Evolutionary conservation across 2,888 invertebrate genomes (phyloP).

Genomic region (Calameuta idolon): DNA sequence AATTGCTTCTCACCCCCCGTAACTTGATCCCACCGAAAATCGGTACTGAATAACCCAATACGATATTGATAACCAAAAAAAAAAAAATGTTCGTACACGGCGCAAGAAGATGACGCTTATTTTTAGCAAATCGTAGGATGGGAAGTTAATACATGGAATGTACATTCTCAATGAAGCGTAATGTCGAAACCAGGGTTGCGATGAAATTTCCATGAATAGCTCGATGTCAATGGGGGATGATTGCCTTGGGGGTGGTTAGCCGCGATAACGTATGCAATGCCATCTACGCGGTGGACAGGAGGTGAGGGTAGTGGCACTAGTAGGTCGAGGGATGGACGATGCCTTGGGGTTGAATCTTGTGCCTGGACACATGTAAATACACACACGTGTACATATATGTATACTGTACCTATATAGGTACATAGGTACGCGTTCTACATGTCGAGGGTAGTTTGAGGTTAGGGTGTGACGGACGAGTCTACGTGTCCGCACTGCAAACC

Average conservation of each 20-base stretch:
- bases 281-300: not conserved
- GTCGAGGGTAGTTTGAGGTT: constrained; percentile 35
- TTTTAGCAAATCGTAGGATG: not conserved
- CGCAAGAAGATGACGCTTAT: not conserved
- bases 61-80: not conserved
- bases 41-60: not conserved
- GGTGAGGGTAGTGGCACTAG: not conserved
- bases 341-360: constrained; percentile 6
- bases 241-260: constrained; percentile 1
- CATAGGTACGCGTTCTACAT: not conserved
- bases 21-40: not conserved
- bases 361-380: not conserved
- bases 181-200: not conserved
- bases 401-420: not conserved
- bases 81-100: not conserved
- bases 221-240: not conserved
- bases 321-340: not conserved
- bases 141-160: not conserved
- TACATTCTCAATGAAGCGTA: not conserved
- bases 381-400: not conserved
- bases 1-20: not conserved
- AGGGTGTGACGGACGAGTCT: constrained; percentile 51
- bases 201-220: constrained; percentile 4
- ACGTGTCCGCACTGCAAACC: constrained; percentile 54
- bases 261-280: constrained; percentile 8